Base-by-base conservation (phyloP, 1,140 invertebrate genomes). In the Heliconius hermathena region DNA sequence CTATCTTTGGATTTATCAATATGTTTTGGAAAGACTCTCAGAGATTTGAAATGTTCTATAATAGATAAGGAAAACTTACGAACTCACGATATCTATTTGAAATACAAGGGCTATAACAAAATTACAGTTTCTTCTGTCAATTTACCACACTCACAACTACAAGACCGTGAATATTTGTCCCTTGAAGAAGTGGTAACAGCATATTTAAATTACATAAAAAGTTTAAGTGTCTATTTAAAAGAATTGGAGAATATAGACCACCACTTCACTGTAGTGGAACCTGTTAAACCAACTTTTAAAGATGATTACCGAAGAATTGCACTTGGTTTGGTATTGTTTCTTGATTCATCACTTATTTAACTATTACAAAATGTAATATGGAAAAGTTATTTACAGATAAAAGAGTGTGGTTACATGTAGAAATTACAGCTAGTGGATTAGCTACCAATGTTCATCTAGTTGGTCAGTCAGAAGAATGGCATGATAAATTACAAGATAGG, bases 271-370 rank as follows among this genome's bases (percentile, higher is more conserved):
- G 84, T 93, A 11, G 82, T 90, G 79, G 90, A 93, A 79, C 92
- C 92, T 38, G 66, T 86, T 33, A 83, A 88, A 60, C 86, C 86
- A 60, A 85, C 86, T 57, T 92, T 87, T 77, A 92, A 90, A 78
- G 89, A 92, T 80, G 84, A 90, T 73, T 92, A 85, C 76, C 86
- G 92, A 81, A 89, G 84, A 87, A 91, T 93, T 77, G 71, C 81
- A 29, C 71, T 93, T 76, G 89, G 91, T 93, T 52, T 78, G 73
- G 20, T 52, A 70, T 75, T 18, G 60, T 29, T 66, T 57, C 16
- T 66, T 29, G 60, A 66, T 66, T 66, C 60, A 29, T 66, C 26
- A 66, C 4, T 66, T 66, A 11, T 13, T 29, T 29, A 11, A 16
- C 9, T 8, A 20, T 57, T 29, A 41, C 33, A 26, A 26, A 57